These are phyloP conservation scores for Pangasius mekongensis DNA, from an alignment of 2,797 vertebrate genomes.

Conservation along the genomic window DNA sequence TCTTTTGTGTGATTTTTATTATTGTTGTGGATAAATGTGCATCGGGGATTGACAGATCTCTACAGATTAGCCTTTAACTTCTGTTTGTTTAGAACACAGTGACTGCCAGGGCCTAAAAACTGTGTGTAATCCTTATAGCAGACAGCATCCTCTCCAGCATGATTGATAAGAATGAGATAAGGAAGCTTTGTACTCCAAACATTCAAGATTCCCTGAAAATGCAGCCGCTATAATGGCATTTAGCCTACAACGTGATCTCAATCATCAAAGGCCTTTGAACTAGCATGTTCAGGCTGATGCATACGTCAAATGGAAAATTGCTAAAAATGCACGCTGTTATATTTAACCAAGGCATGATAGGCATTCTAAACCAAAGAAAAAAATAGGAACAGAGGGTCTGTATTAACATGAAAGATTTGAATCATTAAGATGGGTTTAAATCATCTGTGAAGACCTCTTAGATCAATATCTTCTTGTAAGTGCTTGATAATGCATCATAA, in stretches of 20 bases:
- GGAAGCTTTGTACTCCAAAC: background rate
- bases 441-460: background rate
- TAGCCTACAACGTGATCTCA: background rate
- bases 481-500: slow-evolving; percentile 20
- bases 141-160: background rate
- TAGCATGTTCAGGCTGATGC: background rate
- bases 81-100: background rate
- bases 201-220: background rate
- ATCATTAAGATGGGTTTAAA: background rate
- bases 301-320: background rate
- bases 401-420: background rate
- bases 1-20: background rate
- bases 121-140: background rate
- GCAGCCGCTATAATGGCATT: background rate
- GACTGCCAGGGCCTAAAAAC: background rate
- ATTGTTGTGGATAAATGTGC: background rate
- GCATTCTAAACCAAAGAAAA: background rate
- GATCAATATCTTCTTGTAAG: slow-evolving; percentile 7
- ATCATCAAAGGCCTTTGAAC: background rate
- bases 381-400: background rate
- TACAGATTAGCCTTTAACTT: background rate
- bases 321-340: background rate
- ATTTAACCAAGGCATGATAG: background rate
- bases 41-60: background rate
- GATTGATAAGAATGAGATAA: slow-evolving; percentile 8